phyloP scores from a whole-genome alignment of 23 tunicate species.

The Styela plicata region DNA sequence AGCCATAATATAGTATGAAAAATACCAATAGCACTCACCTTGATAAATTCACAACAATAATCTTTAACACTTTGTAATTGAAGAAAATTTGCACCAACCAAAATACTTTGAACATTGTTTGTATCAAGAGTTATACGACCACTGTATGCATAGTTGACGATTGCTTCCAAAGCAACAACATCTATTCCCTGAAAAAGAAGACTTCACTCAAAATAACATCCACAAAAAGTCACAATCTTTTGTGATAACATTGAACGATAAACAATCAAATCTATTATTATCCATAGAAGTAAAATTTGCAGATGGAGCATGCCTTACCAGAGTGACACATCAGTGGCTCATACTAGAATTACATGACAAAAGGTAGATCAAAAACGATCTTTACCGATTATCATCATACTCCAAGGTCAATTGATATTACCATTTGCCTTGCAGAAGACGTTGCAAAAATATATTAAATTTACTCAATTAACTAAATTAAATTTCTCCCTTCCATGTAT shows the following conservation, averaged over 20 bases:
- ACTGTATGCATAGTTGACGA: slow-evolving; percentile 78
- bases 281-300: neutral
- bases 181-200: slow-evolving; percentile 35
- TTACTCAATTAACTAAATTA: too few relatives aligned
- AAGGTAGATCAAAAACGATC: too few relatives aligned
- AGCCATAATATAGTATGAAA: neutral
- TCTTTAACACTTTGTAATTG: slow-evolving; percentile 58
- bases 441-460: too few relatives aligned
- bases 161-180: slow-evolving; percentile 63
- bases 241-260: too few relatives aligned
- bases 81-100: slow-evolving; percentile 80
- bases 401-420: too few relatives aligned
- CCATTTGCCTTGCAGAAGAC: too few relatives aligned
- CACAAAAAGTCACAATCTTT: too few relatives aligned
- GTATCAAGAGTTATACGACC: slow-evolving; percentile 71
- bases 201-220: neutral
- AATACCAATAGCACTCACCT: slow-evolving; percentile 12
- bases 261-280: neutral
- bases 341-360: too few relatives aligned
- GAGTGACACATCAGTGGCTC: too few relatives aligned
- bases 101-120: slow-evolving; percentile 59
- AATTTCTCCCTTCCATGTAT: too few relatives aligned
- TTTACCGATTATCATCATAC: too few relatives aligned
- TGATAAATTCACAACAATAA: slow-evolving; percentile 72
- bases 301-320: too few relatives aligned